Evolutionary conservation across 2,797 vertebrate genomes (phyloP), one percentile per base, ranked within the genome.

Genomic region (Myotis myotis): DNA sequence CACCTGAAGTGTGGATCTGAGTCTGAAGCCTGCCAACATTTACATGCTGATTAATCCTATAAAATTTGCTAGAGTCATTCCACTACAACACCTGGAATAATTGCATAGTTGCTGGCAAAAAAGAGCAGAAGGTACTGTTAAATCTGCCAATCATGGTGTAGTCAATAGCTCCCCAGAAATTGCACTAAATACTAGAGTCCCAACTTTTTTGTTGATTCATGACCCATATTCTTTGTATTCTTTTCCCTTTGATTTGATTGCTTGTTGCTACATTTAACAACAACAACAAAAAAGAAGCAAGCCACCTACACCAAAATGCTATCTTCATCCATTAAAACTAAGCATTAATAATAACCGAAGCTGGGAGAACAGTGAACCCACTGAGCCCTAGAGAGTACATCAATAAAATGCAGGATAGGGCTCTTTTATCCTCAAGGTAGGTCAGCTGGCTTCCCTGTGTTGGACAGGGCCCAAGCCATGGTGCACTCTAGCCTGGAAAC

Each of bases 51-150:
- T 98, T 98, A 98, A 96, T 98, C 96, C 96, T 96, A 96, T 98
- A 98, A 98, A 98, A 98, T 97, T 98, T 97, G 97, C 98, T 96
- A 95, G 97, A 98, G 97, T 97, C 96, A 98, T 98, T 98, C 97
- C 96, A 96, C 95, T 97, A 96, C 97, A 98, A 98, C 98, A 98
- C 98, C 98, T 99, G 98, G 98, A 98, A 98, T 99, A 99, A 98
- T 99, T 99, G 98, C 98, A 98, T 94, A 97, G 98, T 98, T 97
- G 96, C 98, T 98, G 97, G 98, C 97, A 98, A 98, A 98, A 98
- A 97, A 97, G 96, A 98, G 94, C 96, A 91, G 97, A 98, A 97
- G 97, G 96, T 96, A 97, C 98, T 98, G 97, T 98, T 98, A 98
- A 98, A 96, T 95, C 98, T 98, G 98, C 97, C 98, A 98, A 98